Percentiles rank a stretch among this genome's conserved stretches.
phyloP scores from a whole-genome alignment of 2,888 invertebrate species.

The Gymnoscelis rufifasciata region DNA sequence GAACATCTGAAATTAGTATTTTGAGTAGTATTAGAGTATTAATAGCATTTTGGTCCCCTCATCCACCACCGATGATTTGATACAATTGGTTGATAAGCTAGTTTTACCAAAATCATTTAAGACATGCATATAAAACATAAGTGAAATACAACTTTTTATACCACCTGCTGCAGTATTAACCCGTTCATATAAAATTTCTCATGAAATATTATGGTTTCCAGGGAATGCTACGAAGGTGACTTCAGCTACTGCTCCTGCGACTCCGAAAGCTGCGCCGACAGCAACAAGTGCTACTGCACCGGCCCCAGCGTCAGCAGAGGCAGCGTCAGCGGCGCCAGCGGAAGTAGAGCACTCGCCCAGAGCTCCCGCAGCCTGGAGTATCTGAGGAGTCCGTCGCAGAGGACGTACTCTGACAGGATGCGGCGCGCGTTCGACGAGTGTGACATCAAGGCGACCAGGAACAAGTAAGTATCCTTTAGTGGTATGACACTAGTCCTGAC shows the following conservation, averaged over 20 bases:
- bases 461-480: conserved; percentile 38
- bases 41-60: no score
- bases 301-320: conserved; percentile 34
- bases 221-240: conserved; percentile 61
- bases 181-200: no score
- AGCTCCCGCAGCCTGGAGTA: conserved; percentile 76
- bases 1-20: no score
- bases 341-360: conserved; percentile 43
- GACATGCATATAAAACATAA: no score
- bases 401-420: conserved; percentile 60
- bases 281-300: conserved; percentile 92
- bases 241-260: conserved; percentile 86
- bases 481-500: no score
- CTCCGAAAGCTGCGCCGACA: conserved; percentile 91
- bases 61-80: no score
- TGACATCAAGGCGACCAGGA: conserved; percentile 57
- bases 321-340: background rate
- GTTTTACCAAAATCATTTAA: no score
- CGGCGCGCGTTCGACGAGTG: conserved; percentile 63
- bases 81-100: no score
- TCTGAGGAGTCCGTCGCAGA: conserved; percentile 70
- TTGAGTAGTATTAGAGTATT: no score
- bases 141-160: no score
- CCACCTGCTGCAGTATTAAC: no score
- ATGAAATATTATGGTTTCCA: conserved; percentile 36